Evolutionary conservation across 2,113 vertebrate species (phyloP).

Genomic region (Chaetorhynchus papuensis): DNA sequence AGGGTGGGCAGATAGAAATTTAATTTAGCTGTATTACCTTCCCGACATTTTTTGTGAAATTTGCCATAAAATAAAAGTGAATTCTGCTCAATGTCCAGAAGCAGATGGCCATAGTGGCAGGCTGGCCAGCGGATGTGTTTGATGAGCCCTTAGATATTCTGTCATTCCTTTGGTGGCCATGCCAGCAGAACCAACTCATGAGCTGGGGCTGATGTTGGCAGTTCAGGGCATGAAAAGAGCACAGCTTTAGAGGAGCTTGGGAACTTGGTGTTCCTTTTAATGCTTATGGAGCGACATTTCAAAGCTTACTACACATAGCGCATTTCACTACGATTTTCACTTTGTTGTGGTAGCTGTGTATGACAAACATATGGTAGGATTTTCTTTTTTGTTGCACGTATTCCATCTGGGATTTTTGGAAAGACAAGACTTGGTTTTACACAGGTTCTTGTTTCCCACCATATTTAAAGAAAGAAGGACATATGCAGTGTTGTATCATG

Average conservation of each 20-base stretch:
- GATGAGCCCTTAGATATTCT: not conserved
- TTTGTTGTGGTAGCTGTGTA: not conserved
- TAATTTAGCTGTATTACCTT: not conserved
- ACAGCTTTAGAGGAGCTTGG: not conserved
- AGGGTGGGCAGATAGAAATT: not conserved
- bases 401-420: not conserved
- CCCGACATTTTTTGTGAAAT: not conserved
- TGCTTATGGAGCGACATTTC: not conserved
- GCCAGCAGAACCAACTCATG: not conserved
- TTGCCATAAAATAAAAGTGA: not conserved
- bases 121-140: not conserved
- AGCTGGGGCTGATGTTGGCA: not conserved
- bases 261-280: not conserved
- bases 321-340: not conserved
- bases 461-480: not conserved
- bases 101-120: rapidly evolving
- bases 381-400: not conserved
- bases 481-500: not conserved
- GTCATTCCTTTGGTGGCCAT: not conserved
- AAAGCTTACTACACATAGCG: not conserved
- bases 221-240: not conserved
- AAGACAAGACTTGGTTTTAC: not conserved
- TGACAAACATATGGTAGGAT: not conserved
- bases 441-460: not conserved
- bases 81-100: not conserved